phyloP scores from a whole-genome alignment of 2,113 vertebrate species.

The Sturnira hondurensis region DNA sequence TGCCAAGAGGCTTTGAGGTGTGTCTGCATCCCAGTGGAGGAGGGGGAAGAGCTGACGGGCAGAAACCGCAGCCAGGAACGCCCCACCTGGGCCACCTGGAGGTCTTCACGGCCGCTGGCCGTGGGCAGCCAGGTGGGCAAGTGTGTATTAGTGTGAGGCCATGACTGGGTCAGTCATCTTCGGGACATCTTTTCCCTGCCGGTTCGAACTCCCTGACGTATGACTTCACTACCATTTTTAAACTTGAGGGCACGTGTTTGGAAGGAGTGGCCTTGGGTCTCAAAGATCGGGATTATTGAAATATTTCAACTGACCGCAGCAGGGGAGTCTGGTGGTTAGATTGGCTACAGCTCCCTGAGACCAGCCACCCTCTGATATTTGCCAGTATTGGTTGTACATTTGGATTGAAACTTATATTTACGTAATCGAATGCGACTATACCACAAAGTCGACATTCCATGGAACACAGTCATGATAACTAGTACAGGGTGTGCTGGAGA shows the following conservation, averaged over 20 bases:
- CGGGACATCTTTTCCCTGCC: background rate
- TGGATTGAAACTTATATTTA: background rate
- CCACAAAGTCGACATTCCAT: background rate
- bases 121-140: too few species aligned
- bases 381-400: background rate
- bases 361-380: background rate
- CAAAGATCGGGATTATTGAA: background rate
- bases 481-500: background rate
- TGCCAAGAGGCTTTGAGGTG: too few species aligned
- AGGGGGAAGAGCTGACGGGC: too few species aligned
- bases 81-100: too few species aligned
- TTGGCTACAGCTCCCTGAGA: background rate
- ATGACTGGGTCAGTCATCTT: background rate
- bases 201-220: background rate
- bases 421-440: background rate
- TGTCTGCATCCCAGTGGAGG: too few species aligned
- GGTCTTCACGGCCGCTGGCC: too few species aligned
- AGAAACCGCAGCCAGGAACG: too few species aligned
- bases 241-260: background rate
- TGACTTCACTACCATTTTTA: background rate
- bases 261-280: background rate
- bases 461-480: background rate
- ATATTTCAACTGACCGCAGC: background rate
- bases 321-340: background rate
- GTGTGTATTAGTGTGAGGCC: too few species aligned